Conservation (phyloP, 2,113 vertebrate genomes). For the Hypanus sabinus region DNA sequence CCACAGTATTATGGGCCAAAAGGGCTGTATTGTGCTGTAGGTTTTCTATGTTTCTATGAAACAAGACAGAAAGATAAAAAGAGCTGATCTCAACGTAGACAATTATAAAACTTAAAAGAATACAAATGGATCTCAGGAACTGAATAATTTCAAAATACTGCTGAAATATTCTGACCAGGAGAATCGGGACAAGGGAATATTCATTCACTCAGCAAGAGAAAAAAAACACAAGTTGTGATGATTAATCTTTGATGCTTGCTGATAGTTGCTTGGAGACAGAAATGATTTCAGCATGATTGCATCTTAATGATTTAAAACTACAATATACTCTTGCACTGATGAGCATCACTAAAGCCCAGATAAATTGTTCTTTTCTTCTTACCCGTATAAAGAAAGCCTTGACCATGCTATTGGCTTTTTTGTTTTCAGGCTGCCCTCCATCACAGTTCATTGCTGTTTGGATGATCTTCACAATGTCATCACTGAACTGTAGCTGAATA, state of each 20-base stretch:
- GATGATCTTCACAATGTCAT: conserved; percentile 89
- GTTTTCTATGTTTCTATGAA: too few species aligned
- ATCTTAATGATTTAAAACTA: neutral
- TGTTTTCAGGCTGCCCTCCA: conserved; percentile 83
- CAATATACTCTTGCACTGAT: neutral
- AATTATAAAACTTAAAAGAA: neutral
- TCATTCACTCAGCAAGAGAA: neutral
- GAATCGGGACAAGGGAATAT: neutral
- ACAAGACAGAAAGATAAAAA: neutral
- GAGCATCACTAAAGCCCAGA: neutral
- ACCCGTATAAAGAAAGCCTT: conserved; percentile 95
- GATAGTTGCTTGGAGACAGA: neutral
- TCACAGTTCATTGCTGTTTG: conserved; percentile 87
- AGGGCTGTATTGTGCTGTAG: too few species aligned
- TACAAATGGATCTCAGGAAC: neutral
- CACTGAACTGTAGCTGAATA: conserved; percentile 86
- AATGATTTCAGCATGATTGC: neutral
- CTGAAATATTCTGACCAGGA: neutral
- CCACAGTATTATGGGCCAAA: too few species aligned
- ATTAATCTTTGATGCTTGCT: neutral
- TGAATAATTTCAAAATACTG: neutral
- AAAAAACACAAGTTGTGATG: neutral
- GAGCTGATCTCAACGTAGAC: neutral
- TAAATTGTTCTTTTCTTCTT: conserved; percentile 44
- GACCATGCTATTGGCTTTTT: conserved; percentile 93